Evolutionary conservation across 2,797 vertebrate species (phyloP).

Genomic region (Neosilurus hyrtlii): DNA sequence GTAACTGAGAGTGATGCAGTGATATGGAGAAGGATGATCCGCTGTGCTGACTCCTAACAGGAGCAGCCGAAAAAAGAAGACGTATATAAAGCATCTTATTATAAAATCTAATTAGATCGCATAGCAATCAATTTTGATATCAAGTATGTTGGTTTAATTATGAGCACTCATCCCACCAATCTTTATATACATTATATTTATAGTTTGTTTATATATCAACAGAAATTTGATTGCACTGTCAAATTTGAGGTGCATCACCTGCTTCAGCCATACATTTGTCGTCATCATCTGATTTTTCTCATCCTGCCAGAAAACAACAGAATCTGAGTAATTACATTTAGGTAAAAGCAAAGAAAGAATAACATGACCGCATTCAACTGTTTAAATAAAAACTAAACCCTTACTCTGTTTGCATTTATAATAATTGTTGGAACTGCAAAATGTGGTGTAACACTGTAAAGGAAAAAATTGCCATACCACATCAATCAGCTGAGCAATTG

Average conservation of each 20-base stretch:
- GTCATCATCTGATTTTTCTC: conserved; percentile 89
- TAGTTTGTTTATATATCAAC: not conserved
- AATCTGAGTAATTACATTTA: conserved; percentile 9
- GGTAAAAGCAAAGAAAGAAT: not conserved
- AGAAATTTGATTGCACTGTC: not conserved
- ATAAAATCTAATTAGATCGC: not conserved
- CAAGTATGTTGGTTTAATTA: not conserved
- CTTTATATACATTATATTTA: not conserved
- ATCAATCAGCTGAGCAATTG: conserved; percentile 88
- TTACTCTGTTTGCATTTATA: not conserved
- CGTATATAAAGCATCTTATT: not conserved
- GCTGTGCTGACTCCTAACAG: no score
- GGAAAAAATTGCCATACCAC: conserved; percentile 71
- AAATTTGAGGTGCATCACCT: conserved; percentile 67
- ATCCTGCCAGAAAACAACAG: conserved; percentile 65
- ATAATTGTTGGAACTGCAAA: not conserved
- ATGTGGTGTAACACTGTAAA: not conserved
- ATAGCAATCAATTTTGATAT: not conserved
- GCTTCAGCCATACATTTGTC: conserved; percentile 90
- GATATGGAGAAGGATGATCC: no score
- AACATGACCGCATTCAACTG: not conserved
- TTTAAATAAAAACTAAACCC: not conserved
- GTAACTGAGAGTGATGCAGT: no score
- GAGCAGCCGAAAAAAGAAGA: no score
- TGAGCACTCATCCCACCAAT: not conserved